These are phyloP conservation scores for Drosophila fuyamai DNA, from an alignment of 1,140 invertebrate genomes.

Conservation along the genomic window DNA sequence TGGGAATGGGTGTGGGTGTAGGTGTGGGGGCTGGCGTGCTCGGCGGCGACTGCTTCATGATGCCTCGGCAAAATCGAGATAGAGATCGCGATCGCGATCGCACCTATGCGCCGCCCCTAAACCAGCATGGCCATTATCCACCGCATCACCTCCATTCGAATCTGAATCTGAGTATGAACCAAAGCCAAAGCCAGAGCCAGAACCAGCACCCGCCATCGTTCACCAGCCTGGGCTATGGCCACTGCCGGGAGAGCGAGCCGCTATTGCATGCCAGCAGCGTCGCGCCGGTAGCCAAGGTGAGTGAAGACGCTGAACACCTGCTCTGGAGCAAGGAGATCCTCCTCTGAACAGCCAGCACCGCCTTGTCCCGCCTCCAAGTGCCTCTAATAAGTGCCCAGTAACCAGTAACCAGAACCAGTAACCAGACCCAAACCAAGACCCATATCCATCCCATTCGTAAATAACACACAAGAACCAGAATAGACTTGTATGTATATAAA, in stretches of 20 bases:
- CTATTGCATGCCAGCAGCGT: slow-evolving; percentile 86
- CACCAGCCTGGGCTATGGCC: slow-evolving; percentile 81
- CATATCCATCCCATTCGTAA: slow-evolving; percentile 49
- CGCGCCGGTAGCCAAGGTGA: slow-evolving; percentile 84
- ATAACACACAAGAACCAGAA: slow-evolving; percentile 21
- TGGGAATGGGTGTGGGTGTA: slow-evolving; percentile 19
- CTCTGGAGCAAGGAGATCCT: slow-evolving; percentile 80
- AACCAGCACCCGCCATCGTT: slow-evolving; percentile 61
- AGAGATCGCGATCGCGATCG: slow-evolving; percentile 8
- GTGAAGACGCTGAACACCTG: slow-evolving; percentile 59
- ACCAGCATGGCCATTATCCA: slow-evolving; percentile 75
- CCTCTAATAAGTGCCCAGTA: not conserved
- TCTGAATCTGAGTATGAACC: slow-evolving; percentile 23
- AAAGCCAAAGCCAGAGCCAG: slow-evolving; percentile 26
- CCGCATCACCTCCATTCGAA: slow-evolving; percentile 71
- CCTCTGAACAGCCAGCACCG: slow-evolving; percentile 51
- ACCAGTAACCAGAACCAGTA: slow-evolving; percentile 6
- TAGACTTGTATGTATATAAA: not conserved
- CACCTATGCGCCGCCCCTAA: slow-evolving; percentile 61
- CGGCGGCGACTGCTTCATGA: slow-evolving; percentile 61
- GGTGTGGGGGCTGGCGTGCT: slow-evolving; percentile 35
- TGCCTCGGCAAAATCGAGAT: slow-evolving; percentile 48
- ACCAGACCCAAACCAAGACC: slow-evolving; percentile 3
- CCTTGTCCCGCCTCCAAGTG: not conserved
- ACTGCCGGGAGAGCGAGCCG: slow-evolving; percentile 88